Evolutionary conservation across 2,113 vertebrate species (phyloP).

Genomic region (Embiotoca jacksoni): DNA sequence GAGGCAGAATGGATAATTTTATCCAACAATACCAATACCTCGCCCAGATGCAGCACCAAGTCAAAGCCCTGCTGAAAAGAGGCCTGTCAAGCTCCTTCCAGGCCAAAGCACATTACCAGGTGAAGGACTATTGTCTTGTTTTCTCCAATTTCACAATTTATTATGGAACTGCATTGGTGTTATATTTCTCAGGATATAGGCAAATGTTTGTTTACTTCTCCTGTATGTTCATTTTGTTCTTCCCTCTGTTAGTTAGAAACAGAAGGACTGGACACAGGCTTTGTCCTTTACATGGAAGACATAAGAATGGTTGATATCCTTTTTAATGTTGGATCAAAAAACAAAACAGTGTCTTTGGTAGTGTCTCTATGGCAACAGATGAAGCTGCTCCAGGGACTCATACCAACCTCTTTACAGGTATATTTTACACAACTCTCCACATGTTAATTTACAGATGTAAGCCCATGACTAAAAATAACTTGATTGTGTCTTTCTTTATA

Average conservation of each 20-base stretch:
- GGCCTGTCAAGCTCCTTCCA: slow-evolving; percentile 78
- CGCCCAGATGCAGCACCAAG: slow-evolving; percentile 78
- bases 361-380: slow-evolving; percentile 82
- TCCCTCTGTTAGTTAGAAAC: slow-evolving; percentile 69
- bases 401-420: slow-evolving; percentile 83
- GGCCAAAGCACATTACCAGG: slow-evolving; percentile 81
- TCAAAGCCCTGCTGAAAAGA: slow-evolving; percentile 67
- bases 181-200: not conserved
- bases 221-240: slow-evolving; percentile 13
- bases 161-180: not conserved
- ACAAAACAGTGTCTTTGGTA: slow-evolving; percentile 48
- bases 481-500: not conserved
- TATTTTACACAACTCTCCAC: not conserved
- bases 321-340: slow-evolving; percentile 68
- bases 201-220: not conserved
- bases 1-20: slow-evolving; percentile 39
- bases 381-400: slow-evolving; percentile 65
- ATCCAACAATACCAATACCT: slow-evolving; percentile 52
- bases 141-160: not conserved
- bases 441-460: not conserved
- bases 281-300: slow-evolving; percentile 70
- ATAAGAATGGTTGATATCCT: slow-evolving; percentile 67
- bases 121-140: slow-evolving; percentile 45
- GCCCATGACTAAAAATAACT: not conserved
- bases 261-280: slow-evolving; percentile 56